These are phyloP conservation scores for Ameiurus melas DNA, from an alignment of 2,113 vertebrate genomes.

Conservation along the genomic window DNA sequence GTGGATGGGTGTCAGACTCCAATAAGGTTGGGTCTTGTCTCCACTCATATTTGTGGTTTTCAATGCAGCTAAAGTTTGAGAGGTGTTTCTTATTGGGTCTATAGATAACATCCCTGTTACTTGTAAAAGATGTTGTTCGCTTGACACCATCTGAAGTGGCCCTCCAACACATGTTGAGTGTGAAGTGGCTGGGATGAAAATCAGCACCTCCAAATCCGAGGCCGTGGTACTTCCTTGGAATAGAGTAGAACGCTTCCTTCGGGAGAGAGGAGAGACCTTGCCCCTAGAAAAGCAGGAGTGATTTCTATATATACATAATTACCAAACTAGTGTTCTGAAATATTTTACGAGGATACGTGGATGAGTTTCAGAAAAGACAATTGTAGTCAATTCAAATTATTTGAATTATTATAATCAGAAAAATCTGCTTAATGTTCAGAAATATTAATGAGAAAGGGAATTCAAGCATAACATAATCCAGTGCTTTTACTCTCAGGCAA, in stretches of 20 bases:
- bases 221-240: neutral
- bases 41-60: neutral
- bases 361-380: neutral
- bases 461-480: neutral
- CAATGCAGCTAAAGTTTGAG: neutral
- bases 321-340: neutral
- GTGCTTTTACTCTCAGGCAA: too few species aligned
- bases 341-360: neutral
- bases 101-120: neutral
- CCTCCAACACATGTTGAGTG: neutral
- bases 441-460: neutral
- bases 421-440: neutral
- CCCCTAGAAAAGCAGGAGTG: neutral
- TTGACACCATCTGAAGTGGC: neutral
- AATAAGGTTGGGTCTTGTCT: constrained; percentile 2
- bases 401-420: too few species aligned
- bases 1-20: neutral
- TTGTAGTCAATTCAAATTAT: neutral
- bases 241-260: neutral
- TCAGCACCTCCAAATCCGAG: neutral
- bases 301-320: neutral
- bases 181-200: neutral
- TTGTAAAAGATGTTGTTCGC: neutral
- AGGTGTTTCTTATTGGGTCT: neutral
- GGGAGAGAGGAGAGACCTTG: neutral